phyloP scores from a whole-genome alignment of 2,797 vertebrate genomes.

The Esox lucius region DNA sequence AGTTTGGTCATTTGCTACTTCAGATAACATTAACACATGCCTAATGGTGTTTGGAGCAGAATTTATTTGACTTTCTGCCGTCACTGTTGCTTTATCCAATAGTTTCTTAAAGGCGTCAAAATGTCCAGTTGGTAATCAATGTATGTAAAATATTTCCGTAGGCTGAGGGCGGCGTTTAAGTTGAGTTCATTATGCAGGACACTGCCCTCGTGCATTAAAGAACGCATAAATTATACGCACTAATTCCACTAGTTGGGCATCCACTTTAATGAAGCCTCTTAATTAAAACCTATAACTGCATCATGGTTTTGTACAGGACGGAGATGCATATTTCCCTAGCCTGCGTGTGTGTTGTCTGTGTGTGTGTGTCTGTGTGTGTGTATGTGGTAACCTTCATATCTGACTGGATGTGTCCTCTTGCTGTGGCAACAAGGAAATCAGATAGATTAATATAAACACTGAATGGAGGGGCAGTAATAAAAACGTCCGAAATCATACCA shows the following conservation, averaged over 20 bases:
- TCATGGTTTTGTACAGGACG: slow-evolving; percentile 79
- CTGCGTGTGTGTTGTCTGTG: slow-evolving; percentile 48
- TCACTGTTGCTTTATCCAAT: too few species aligned
- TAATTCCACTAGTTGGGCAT: slow-evolving; percentile 85
- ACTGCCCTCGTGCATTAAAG: slow-evolving; percentile 86
- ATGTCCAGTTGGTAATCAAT: too few species aligned
- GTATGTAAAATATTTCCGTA: too few species aligned
- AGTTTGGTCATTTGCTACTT: too few species aligned
- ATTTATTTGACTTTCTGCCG: too few species aligned
- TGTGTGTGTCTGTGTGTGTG: neutral
- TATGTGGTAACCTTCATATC: slow-evolving; percentile 83
- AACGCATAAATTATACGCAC: slow-evolving; percentile 91
- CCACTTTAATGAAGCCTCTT: slow-evolving; percentile 92
- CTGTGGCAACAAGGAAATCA: slow-evolving; percentile 37
- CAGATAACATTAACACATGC: too few species aligned
- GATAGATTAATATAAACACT: slow-evolving; percentile 44
- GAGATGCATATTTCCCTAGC: slow-evolving; percentile 84
- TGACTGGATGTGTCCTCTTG: slow-evolving; percentile 72
- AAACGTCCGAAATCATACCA: too few species aligned
- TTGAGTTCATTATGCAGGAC: slow-evolving; percentile 88
- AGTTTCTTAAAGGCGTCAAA: too few species aligned
- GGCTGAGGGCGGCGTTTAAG: slow-evolving; percentile 71
- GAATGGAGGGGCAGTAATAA: too few species aligned
- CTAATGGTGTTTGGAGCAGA: too few species aligned
- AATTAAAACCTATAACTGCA: slow-evolving; percentile 86